Evolutionary conservation across 2,888 invertebrate species (phyloP), one percentile per base, ranked within the genome.

Genomic region (Drepanosiphum platanoidis): DNA sequence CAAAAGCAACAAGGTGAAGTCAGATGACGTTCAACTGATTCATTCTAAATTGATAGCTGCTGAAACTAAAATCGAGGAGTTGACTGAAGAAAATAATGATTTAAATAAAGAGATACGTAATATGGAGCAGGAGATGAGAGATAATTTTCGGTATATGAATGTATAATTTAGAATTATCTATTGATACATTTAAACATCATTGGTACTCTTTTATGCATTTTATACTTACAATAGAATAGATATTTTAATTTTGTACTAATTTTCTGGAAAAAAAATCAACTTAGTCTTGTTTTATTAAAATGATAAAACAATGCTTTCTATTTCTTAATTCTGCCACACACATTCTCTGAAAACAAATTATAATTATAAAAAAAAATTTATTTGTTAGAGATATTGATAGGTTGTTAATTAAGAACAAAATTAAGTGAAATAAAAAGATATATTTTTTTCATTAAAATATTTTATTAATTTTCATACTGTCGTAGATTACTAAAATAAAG

Each of bases 61-160:
- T 0, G 98, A 99, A 90, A 94, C 95, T 15, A 92, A 97, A 39
- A 96, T 97, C 89, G 97, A 97, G 90, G 97, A 96, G 88, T 91
- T 98, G 70, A 96, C 97, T 95, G 97, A 98, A 89, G 98, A 98
- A 90, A 98, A 98, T 90, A 96, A 97, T 89, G 95, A 96, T 88
- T 95, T 97, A 91, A 96, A 97, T 89, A 95, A 95, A 88, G 98
- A 99, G 90, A 92, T 98, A 82, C 91, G 95, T 58, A 97, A 97
- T 89, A 92, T 99, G 89, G 98, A 98, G 89, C 99, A 99, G 89
- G 99, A 99, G 90, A 95, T 99, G 94, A 98, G 99, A 90, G 99
- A 99, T 89, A 96, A 95, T 89, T 97, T 97, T 90, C 93, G 95
- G 92, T 94, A 89, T 58, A 80, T 18, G 58, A 22, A 68, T 77